phyloP scores from a whole-genome alignment of 2,113 vertebrate genomes.

The Varanus komodoensis region DNA sequence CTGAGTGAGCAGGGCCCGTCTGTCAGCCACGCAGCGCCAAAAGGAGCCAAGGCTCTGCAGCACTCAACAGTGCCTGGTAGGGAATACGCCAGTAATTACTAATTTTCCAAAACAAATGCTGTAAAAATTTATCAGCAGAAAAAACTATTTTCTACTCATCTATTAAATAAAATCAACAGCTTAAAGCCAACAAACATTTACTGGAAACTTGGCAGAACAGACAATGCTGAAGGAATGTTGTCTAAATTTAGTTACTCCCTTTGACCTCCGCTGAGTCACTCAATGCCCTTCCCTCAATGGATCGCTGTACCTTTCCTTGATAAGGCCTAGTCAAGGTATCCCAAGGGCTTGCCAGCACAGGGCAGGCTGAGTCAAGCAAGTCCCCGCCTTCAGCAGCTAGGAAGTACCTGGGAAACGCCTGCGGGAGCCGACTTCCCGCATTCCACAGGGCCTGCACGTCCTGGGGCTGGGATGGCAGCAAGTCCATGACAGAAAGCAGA shows the following conservation, averaged over 20 bases:
- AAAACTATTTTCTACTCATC: not conserved
- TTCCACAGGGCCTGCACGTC: conserved; percentile 87
- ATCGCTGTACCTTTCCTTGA: conserved; percentile 2
- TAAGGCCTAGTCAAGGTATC: not conserved
- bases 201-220: not conserved
- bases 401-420: conserved; percentile 74
- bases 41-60: not conserved
- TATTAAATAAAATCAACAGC: not conserved
- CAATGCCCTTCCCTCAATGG: not conserved
- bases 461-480: conserved; percentile 82
- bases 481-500: conserved; percentile 83
- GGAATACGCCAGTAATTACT: not conserved
- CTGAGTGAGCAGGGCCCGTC: not conserved
- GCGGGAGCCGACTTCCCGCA: conserved; percentile 74
- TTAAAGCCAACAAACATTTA: not conserved
- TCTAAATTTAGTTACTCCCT: not conserved
- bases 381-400: not conserved
- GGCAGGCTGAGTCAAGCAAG: conserved; percentile 1
- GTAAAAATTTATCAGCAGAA: not conserved
- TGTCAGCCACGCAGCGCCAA: too few relatives aligned
- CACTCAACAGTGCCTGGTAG: not conserved
- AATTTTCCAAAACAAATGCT: not conserved
- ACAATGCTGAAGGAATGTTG: not conserved
- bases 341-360: not conserved
- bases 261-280: not conserved